phyloP scores from a whole-genome alignment of 1,140 invertebrate genomes.

The Drosophila teissieri region DNA sequence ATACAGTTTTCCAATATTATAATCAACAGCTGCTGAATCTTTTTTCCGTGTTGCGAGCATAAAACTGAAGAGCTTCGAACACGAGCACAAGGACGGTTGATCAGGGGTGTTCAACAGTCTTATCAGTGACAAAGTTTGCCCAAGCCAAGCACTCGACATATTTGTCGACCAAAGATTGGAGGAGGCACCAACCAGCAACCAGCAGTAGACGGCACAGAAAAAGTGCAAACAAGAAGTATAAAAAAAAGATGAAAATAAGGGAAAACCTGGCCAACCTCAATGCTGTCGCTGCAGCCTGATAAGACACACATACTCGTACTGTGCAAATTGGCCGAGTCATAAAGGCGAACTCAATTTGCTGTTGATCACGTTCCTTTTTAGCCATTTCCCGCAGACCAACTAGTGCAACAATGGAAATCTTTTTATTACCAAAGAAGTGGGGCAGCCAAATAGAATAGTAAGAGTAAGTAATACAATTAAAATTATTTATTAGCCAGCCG shows the following conservation, averaged over 20 bases:
- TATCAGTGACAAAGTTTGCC: conserved; percentile 79
- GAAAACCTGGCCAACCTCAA: conserved; percentile 57
- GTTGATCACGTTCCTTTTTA: conserved; percentile 68
- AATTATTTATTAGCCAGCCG: conserved; percentile 76
- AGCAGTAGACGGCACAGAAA: conserved; percentile 8
- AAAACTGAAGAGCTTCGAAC: conserved; percentile 33
- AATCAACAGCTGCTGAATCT: no score
- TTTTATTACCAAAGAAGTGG: conserved; percentile 59
- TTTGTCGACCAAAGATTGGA: conserved; percentile 48
- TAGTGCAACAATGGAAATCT: conserved; percentile 58
- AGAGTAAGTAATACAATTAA: conserved; percentile 69
- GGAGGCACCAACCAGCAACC: conserved; percentile 2
- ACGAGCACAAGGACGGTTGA: conserved; percentile 31
- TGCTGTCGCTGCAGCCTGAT: conserved; percentile 41
- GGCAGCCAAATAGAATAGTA: conserved; percentile 37
- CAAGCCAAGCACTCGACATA: conserved; percentile 60
- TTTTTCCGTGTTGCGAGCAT: conserved; percentile 34
- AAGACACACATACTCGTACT: conserved; percentile 33
- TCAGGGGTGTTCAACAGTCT: conserved; percentile 27
- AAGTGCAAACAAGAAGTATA: conserved; percentile 39
- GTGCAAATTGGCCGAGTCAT: conserved; percentile 47
- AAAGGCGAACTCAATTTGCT: conserved; percentile 64
- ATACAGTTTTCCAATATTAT: no score
- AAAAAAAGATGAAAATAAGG: conserved; percentile 17
- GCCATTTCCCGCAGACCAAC: conserved; percentile 20